Base-by-base conservation (phyloP, 2,113 vertebrate species). In the Otolemur garnettii region DNA sequence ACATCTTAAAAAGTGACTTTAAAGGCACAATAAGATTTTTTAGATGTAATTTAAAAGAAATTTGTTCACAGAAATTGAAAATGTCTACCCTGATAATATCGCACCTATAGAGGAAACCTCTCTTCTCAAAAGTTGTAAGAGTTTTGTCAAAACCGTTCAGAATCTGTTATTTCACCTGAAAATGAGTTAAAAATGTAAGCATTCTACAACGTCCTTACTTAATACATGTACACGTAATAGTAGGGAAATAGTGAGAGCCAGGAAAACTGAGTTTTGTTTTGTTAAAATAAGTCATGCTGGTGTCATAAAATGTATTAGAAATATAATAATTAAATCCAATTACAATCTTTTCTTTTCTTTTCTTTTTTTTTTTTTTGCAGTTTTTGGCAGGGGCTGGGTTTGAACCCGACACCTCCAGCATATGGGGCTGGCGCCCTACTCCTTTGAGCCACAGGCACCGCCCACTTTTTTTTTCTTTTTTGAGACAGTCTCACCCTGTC, bases 141-240 rank as follows among this genome's bases (percentile, higher is more conserved):
- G 62, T 94, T 95, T 97, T 75, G 50, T 92, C 68, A 83, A 7
- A 81, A 42, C 26, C 86, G 38, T 35, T 93, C 22, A 89, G 50
- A 83, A 82, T 77, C 53, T 93, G 42, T 92, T 81, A 85, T 89
- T 93, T 96, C 26, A 85, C 26, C 22, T 85, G 33, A 91, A 81
- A 77, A 53, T 57, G 11, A 72, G 24, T 45, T 83, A 60, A 30
- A 42, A 79, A 86, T 57, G 55, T 14, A 74, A 45, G 3, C 4
- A 72, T 60, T 91, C 78, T 59, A 74, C 94, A 90, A 77, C 77
- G 30, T 55, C 59, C 22, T 83, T 72, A 68, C 60, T 90, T 89
- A 62, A 75, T 66, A 62, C 82, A 50, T 45, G 9, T n/a, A 87
- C 82, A 57, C 35, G 9, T n/a, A 87, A 24, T 8, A 72, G 57